Conservation (phyloP, 2,888 invertebrate genomes). For the Pristionchus arcanus region DNA sequence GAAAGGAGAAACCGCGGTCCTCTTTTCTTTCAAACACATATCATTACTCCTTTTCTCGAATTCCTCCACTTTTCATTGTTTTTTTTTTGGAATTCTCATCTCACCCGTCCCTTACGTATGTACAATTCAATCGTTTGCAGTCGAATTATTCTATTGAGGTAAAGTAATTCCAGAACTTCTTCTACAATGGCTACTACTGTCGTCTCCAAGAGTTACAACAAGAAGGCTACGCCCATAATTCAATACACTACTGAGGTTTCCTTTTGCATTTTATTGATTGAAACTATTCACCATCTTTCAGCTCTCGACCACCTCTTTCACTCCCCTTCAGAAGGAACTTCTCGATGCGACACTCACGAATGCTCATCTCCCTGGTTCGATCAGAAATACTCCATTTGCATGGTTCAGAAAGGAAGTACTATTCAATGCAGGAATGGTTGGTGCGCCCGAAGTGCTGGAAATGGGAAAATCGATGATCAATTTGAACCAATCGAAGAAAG, state of each 20-base stretch:
- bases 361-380: background rate
- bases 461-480: slow-evolving; percentile 47
- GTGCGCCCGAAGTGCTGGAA: slow-evolving; percentile 56
- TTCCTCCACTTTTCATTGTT: no score
- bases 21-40: background rate
- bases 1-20: background rate
- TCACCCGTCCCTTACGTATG: background rate
- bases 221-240: slow-evolving; percentile 63
- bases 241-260: slow-evolving; percentile 65
- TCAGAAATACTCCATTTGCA: background rate
- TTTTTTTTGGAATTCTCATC: background rate
- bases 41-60: background rate
- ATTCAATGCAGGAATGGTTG: slow-evolving; percentile 49
- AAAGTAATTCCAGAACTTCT: background rate
- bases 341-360: slow-evolving; percentile 18
- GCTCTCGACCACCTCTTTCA: slow-evolving; percentile 33
- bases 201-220: slow-evolving; percentile 66
- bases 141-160: background rate
- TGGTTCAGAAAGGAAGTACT: background rate
- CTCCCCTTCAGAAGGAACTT: slow-evolving; percentile 36
- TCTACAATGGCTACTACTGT: slow-evolving; percentile 7
- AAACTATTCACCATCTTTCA: background rate
- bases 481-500: slow-evolving; percentile 50
- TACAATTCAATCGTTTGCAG: background rate
- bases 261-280: background rate